Conservation (phyloP, 2,888 invertebrate species). For the Rhamphomyia laevipes region DNA sequence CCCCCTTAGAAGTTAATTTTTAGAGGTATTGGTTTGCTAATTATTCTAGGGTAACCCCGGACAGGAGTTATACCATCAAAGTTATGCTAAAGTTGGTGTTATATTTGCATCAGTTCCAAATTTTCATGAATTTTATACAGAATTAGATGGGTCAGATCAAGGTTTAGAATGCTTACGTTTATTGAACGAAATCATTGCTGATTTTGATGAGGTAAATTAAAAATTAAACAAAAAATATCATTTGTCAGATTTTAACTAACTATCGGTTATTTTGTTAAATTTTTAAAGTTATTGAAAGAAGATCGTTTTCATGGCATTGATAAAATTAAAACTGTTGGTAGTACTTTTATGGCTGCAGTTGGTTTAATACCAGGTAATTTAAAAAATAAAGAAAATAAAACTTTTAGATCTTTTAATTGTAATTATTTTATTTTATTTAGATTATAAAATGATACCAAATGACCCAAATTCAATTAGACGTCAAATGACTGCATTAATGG, state of each 20-base stretch:
- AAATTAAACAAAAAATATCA: neutral
- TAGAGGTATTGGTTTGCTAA: slow-evolving; percentile 25
- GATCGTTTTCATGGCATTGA: slow-evolving; percentile 78
- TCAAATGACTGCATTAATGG: slow-evolving; percentile 69
- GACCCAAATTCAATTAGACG: slow-evolving; percentile 51
- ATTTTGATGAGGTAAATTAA: slow-evolving; percentile 71
- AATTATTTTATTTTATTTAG: slow-evolving; percentile 16
- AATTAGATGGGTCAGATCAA: slow-evolving; percentile 84
- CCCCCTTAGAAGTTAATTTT: slow-evolving; percentile 23
- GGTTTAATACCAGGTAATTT: slow-evolving; percentile 75
- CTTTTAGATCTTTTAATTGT: neutral
- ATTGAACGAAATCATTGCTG: slow-evolving; percentile 85
- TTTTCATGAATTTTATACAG: slow-evolving; percentile 89
- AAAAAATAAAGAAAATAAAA: slow-evolving; percentile 1
- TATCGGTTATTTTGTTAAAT: neutral
- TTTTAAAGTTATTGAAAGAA: slow-evolving; percentile 59
- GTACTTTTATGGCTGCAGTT: slow-evolving; percentile 87
- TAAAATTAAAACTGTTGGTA: slow-evolving; percentile 88
- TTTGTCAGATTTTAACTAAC: neutral
- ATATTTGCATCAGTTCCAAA: slow-evolving; percentile 89
- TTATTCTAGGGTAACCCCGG: slow-evolving; percentile 45
- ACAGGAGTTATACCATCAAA: slow-evolving; percentile 86
- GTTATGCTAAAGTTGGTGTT: slow-evolving; percentile 81
- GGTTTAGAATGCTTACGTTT: slow-evolving; percentile 79
- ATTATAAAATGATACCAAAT: slow-evolving; percentile 37